Evolutionary conservation across 2,797 vertebrate species (phyloP), one percentile per base, ranked within the genome.

Genomic region (Nannoperca australis): DNA sequence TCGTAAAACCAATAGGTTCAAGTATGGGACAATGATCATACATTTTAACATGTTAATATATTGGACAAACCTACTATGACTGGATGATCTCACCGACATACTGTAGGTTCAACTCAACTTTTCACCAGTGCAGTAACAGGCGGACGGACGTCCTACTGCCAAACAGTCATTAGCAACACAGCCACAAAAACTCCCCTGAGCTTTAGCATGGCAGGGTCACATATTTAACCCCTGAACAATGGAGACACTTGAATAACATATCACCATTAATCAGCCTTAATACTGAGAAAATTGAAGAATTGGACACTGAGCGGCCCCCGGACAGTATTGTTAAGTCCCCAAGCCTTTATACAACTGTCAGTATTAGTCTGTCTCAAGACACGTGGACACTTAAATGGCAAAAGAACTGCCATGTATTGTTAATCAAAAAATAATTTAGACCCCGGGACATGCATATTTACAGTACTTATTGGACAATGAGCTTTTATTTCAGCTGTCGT

Each of bases 161-260:
- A 85, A 87, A 82, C 64, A 71, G 64, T 82, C 86, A 89, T 91
- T 88, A 91, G 83, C 83, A 87, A 70, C 79, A 76, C 69, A 65
- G 66, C 82, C 62, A 82, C 85, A 90, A 86, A 88, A 84, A 75
- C 79, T 87, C 85, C 81, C 59, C 71, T 72, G 83, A 70, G 83
- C 36, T 86, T 79, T 84, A 78, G 81, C 79, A 89, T 86, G 79
- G 20, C 84, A 67, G 71, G 91, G 92, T 93, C 92, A 93, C 88
- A 93, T 93, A 91, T 88, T 91, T 93, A 82, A 92, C 92, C 93
- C 44, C 67, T 0, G 50, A 82, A 90, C 75, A 82, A 90, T 72
- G 86, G 77, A 81, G 73, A 80, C 65, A 68, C 78, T 89, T 73
- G 62, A 93, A 92, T 85, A 92, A 93, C 91, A 93, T 71, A 90